Percentiles rank a stretch among this genome's conserved stretches.
Conservation (phyloP, 2,888 invertebrate genomes). For the Stegophylla sp. region DNA sequence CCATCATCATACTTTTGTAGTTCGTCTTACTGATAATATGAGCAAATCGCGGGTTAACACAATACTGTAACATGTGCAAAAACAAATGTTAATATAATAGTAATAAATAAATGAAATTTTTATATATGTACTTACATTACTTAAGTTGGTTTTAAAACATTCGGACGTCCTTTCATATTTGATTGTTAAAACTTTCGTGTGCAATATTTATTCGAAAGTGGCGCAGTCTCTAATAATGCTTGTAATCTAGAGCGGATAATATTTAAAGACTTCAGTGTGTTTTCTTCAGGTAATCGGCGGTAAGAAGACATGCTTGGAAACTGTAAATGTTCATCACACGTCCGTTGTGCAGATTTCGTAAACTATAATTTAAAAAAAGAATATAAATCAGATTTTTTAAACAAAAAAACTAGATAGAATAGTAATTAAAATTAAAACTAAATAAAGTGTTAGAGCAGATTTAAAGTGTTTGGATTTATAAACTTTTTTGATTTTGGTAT, state of each 20-base stretch:
- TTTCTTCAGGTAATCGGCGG: neutral
- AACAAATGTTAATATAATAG: neutral
- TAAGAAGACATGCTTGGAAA: neutral
- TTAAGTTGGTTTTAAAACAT: neutral
- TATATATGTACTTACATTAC: conserved; percentile 5
- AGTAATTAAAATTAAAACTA: neutral
- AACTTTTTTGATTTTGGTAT: neutral
- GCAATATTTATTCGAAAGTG: conserved; percentile 1
- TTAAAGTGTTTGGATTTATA: no score
- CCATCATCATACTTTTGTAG: neutral
- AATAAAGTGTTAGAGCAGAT: no score
- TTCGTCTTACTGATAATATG: neutral
- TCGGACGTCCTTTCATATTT: neutral
- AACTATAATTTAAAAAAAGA: conserved; percentile 5
- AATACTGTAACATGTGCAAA: conserved; percentile 10
- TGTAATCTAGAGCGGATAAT: neutral
- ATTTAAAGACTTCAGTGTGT: neutral
- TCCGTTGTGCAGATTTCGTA: neutral
- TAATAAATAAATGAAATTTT: no score
- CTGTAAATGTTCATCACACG: neutral
- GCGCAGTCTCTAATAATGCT: neutral
- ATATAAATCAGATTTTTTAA: neutral
- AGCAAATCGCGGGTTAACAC: neutral
- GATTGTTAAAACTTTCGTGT: neutral
- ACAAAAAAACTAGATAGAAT: neutral